Conservation (phyloP, 2,797 vertebrate genomes). For the Menidia menidia region DNA sequence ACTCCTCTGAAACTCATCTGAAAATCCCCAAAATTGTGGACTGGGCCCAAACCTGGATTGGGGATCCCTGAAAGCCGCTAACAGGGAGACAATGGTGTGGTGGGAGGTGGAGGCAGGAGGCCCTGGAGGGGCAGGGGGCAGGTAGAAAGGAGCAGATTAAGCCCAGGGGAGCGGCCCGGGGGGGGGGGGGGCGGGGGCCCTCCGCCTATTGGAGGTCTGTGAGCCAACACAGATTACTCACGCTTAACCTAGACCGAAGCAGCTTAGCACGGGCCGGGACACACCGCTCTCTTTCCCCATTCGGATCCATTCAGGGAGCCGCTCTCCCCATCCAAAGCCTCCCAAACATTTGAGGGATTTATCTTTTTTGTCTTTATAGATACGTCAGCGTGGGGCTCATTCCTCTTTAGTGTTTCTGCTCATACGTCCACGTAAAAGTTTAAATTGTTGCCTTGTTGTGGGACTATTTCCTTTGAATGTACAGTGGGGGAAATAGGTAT, state of each 20-base stretch:
- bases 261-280: conserved; percentile 47
- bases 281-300: conserved; percentile 42
- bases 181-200: conserved; percentile 15
- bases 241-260: conserved; percentile 70
- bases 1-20: background rate
- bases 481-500: too few species aligned
- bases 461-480: too few species aligned
- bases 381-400: background rate
- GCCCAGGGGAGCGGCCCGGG: conserved; percentile 29
- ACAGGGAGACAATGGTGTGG: conserved; percentile 35
- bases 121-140: conserved; percentile 27
- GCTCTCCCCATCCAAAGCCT: background rate
- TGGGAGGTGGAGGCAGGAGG: conserved; percentile 6
- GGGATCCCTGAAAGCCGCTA: background rate
- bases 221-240: conserved; percentile 72
- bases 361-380: background rate
- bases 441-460: too few species aligned
- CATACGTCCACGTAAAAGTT: background rate
- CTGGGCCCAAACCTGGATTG: background rate
- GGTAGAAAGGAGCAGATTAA: conserved; percentile 52
- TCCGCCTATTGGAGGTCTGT: conserved; percentile 42
- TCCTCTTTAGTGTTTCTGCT: background rate
- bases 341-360: background rate
- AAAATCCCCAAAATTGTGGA: background rate
- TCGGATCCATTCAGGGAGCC: conserved; percentile 28